Percentiles rank a stretch among this genome's conserved stretches.
Evolutionary conservation across 2,888 invertebrate species (phyloP).

Genomic region (Athripsodes cinereus): DNA sequence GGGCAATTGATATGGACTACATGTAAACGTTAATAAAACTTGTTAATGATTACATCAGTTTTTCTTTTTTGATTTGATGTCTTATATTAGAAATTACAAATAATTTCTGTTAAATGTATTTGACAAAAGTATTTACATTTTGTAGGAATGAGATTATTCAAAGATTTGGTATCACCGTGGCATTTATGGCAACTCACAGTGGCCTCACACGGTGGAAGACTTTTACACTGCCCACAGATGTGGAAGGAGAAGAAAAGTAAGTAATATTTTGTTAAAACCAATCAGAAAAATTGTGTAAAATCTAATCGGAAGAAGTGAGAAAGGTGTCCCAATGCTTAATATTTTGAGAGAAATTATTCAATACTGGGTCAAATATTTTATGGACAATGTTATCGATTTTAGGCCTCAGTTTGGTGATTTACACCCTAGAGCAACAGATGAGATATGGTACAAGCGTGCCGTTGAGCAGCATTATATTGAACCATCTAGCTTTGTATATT

Average conservation of each 20-base stretch:
- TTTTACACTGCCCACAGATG: slow-evolving; percentile 51
- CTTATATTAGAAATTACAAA: no score
- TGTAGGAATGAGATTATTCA: slow-evolving; percentile 75
- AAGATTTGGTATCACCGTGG: slow-evolving; percentile 76
- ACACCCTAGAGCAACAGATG: slow-evolving; percentile 75
- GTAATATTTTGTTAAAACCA: not conserved
- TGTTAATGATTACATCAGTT: no score
- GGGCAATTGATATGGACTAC: no score
- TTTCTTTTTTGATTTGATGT: no score
- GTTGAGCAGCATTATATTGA: slow-evolving; percentile 79
- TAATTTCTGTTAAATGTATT: no score
- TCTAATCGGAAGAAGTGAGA: no score
- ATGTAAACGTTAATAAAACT: no score
- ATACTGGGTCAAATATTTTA: no score
- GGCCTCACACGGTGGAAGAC: slow-evolving; percentile 88
- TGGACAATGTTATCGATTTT: slow-evolving; percentile 9
- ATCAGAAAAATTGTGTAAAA: no score
- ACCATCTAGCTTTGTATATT: slow-evolving; percentile 75
- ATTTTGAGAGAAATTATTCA: no score
- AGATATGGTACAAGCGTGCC: slow-evolving; percentile 83
- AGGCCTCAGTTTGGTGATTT: slow-evolving; percentile 68
- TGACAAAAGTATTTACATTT: not conserved
- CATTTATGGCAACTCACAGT: slow-evolving; percentile 86
- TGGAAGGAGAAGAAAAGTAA: slow-evolving; percentile 21
- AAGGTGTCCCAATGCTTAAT: no score